Evolutionary conservation across 2,113 vertebrate genomes (phyloP).

Genomic region (human): DNA sequence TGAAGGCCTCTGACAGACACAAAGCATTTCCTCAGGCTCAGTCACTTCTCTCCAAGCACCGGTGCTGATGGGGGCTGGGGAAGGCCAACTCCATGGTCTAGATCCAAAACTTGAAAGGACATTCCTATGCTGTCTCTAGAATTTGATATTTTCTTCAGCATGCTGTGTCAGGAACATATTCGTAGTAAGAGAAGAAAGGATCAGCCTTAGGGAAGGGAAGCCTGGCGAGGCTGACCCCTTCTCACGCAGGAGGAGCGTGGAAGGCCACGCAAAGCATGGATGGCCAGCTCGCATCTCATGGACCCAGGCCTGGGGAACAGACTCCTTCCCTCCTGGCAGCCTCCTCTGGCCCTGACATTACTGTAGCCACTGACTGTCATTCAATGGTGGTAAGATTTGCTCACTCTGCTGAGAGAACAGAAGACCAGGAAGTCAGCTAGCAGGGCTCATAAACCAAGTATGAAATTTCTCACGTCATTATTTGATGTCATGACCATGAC

Average conservation of each 20-base stretch:
- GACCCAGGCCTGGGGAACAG: not conserved
- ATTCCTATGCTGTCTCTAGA: not conserved
- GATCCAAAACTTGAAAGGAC: not conserved
- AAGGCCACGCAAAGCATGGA: fast-evolving
- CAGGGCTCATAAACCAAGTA: not conserved
- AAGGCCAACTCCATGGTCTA: not conserved
- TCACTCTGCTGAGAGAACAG: not conserved
- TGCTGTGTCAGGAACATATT: not conserved
- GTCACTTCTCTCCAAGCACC: not conserved
- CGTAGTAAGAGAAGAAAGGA: not conserved
- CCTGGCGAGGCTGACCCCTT: not conserved
- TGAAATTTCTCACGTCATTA: not conserved
- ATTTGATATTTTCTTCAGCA: not conserved
- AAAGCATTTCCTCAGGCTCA: not conserved
- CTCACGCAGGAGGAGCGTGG: not conserved
- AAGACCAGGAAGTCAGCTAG: not conserved
- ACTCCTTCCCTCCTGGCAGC: not conserved
- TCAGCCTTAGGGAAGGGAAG: not conserved
- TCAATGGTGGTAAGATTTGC: not conserved
- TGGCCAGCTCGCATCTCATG: not conserved
- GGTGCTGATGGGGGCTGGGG: not conserved
- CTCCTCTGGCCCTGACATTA: not conserved
- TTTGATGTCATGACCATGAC: not conserved
- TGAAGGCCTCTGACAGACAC: not conserved
- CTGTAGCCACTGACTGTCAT: not conserved